Conservation (phyloP, 2,797 vertebrate genomes). For the Heliangelus exortis region DNA sequence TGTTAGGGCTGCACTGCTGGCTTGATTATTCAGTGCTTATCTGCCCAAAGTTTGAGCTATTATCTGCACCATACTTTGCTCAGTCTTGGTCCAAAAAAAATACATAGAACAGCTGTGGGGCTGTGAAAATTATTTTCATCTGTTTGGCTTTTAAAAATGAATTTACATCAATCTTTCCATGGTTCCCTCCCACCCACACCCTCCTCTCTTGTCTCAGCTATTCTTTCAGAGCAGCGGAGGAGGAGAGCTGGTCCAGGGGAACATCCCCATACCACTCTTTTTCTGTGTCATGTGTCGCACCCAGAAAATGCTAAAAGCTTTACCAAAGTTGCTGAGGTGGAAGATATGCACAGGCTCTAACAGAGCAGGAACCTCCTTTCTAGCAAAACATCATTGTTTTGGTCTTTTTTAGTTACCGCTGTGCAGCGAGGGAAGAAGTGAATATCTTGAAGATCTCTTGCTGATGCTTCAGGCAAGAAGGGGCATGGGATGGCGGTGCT, state of each 20-base stretch:
- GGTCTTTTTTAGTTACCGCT: neutral
- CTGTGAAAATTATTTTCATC: constrained; percentile 82
- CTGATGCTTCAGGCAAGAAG: neutral
- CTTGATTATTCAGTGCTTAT: neutral
- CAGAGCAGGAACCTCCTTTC: neutral
- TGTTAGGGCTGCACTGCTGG: neutral
- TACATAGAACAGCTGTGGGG: constrained; percentile 73
- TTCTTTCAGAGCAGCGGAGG: constrained; percentile 65
- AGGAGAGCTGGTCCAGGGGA: constrained; percentile 12
- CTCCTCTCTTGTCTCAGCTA: constrained; percentile 61
- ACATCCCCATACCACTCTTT: neutral
- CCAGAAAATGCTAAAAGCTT: neutral
- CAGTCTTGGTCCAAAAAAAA: constrained; percentile 68
- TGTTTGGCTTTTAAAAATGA: constrained; percentile 78
- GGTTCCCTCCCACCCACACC: constrained; percentile 71
- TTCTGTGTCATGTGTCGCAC: neutral
- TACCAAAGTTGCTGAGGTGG: neutral
- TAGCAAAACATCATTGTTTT: neutral
- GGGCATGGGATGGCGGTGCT: neutral
- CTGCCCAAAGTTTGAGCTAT: neutral
- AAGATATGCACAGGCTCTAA: neutral
- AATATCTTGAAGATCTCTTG: neutral
- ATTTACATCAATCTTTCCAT: constrained; percentile 81
- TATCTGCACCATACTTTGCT: constrained; percentile 51
- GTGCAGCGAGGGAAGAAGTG: neutral